Evolutionary conservation across 1,140 invertebrate genomes (phyloP), one percentile per base, ranked within the genome.

Genomic region (Tenebrio molitor): DNA sequence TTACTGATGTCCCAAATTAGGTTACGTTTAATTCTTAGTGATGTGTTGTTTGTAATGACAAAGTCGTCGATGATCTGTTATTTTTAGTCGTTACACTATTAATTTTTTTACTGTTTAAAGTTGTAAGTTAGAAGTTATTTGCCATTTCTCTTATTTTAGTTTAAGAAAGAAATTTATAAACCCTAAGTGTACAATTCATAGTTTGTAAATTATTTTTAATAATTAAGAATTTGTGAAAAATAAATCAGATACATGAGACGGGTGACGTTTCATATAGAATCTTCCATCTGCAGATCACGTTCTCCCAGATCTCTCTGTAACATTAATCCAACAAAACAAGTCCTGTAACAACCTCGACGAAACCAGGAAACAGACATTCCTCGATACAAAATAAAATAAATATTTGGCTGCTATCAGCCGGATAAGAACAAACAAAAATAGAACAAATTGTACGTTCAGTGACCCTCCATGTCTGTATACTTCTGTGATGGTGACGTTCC

Each of bases 201-300:
- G 42, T 68, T 68, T 68, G 66, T 68, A 68, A 68, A 53, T 53
- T 53, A 53, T 53, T 53, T 53, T 53, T 53, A 53, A 53, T 53
- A 21, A 23, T 53, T 64, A 64, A 34, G 25, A 64, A 53, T 34
- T 34, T 64, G 12, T 64, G 62, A 64, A 21, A 10, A 62, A 10
- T 53, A 71, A 71, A 33, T 63, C 12, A 44, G 62, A 74, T 58
- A 66, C 42, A 4, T 29, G 25, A 29, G 3, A 29, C 3, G 3
- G 3, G 3, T 29, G 25, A 8, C 25, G 25, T 29, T 4, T 29
- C 8, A 29, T 29, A 4, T 3, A 29, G 8, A 29, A 29, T n/a
- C n/a, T n/a, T n/a, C n/a, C n/a, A n/a, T n/a, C n/a, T n/a, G n/a
- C n/a, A n/a, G n/a, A n/a, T n/a, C n/a, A n/a, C n/a, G n/a, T n/a